phyloP scores from a whole-genome alignment of 1,140 invertebrate species.

The Pseudomyrmex flavicornis region DNA sequence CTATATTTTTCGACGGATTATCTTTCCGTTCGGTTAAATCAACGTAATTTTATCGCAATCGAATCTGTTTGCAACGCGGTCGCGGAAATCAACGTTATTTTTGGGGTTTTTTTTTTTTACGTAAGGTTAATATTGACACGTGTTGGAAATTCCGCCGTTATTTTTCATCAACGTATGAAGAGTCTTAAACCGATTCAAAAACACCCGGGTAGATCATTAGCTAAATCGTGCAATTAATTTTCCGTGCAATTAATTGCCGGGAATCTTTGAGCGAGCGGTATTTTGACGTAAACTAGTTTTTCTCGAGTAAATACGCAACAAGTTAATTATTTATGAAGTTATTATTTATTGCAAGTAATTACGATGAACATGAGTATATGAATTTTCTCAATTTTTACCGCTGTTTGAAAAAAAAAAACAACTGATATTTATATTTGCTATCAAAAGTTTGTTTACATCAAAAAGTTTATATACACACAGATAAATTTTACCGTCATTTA shows the following conservation, averaged over 20 bases:
- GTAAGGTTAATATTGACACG: background rate
- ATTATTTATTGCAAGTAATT: conserved; percentile 12
- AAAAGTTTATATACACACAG: too few relatives aligned
- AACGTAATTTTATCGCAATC: conserved; percentile 54
- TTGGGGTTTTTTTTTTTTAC: conserved; percentile 3
- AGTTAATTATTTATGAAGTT: conserved; percentile 1
- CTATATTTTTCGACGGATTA: conserved; percentile 35
- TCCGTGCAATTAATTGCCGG: background rate
- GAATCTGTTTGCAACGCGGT: conserved; percentile 31
- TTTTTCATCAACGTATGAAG: conserved; percentile 5
- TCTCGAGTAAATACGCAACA: background rate
- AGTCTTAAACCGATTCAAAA: conserved; percentile 27
- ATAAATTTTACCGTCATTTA: conserved; percentile 20
- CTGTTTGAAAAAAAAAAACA: too few relatives aligned
- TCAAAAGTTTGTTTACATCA: too few relatives aligned
- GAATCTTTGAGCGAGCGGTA: conserved; percentile 11
- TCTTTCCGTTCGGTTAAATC: conserved; percentile 55
- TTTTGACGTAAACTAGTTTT: background rate
- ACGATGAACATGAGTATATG: background rate
- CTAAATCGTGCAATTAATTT: conserved; percentile 9
- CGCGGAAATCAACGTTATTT: conserved; percentile 26
- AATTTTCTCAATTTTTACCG: too few relatives aligned
- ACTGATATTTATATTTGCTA: conserved; percentile 8
- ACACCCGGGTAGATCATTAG: background rate
- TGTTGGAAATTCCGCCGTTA: background rate